Base-by-base conservation (phyloP, 64 coral and sea anemone genomes). In the Astreopora myriophthalma region DNA sequence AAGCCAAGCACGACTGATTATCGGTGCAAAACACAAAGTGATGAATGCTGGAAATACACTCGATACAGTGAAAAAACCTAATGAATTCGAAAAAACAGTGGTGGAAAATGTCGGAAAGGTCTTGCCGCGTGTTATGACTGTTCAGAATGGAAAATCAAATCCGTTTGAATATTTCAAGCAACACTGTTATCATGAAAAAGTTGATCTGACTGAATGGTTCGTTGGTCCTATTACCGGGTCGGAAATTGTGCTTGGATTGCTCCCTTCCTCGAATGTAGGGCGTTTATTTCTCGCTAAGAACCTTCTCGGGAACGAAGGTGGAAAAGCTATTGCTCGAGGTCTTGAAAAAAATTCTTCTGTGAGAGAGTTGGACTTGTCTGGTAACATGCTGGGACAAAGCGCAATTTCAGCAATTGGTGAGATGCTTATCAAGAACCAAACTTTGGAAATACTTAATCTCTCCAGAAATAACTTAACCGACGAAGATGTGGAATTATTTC, bases 271-370 rank as follows among this genome's bases (percentile, higher is more conserved):
- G 65, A 87, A 11, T 61, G 35, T 79, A 23, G 85, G 85, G 44
- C 48, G 60, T 19, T 75, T 95, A 20, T 37, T 91, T 73, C 48
- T 95, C 39, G 69, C 69, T 14, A 91, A 80, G 48, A 80, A 84
- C 69, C 51, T 68, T 11, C 94, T 95, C 79, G 88, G 88, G 12
- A 86, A 95, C 37, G 88, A 95, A 75, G 89, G 94, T 22, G 94
- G 73, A 32, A 40, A 65, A 44, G 63, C 38, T 17, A 48, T 95
- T 36, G 94, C 84, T 5, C 65, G 84, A 74, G 94, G 94, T 14
- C 51, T 95, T 31, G 30, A 71, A 17, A 46, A 29, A 38, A 91
- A 91, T 71, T 60, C 19, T 27, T 68, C 62, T 74, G 74, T 95
- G 27, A 77, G 22, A 49, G 88, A 87, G 16, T 35, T 95, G 32